A percentile compares a stretch with the other conserved stretches of the same genome.
phyloP scores from a whole-genome alignment of 2,888 invertebrate genomes.

The Protonemura montana region DNA sequence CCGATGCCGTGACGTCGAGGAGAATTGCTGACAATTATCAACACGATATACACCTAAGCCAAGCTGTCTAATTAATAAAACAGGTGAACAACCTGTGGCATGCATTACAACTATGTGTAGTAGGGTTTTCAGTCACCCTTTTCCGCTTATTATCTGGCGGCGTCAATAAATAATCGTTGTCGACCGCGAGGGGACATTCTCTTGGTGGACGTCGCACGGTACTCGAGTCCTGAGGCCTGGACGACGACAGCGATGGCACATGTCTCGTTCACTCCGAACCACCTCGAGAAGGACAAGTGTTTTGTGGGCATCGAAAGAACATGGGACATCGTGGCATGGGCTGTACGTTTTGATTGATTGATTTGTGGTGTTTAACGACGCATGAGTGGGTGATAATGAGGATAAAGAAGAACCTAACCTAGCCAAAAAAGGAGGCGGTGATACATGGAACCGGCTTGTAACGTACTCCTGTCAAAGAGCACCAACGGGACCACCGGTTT shows the following conservation, averaged over 20 bases:
- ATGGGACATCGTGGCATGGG: too few relatives aligned
- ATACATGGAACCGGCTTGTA: too few relatives aligned
- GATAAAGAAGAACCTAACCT: too few relatives aligned
- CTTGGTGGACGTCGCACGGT: neutral
- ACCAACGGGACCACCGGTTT: too few relatives aligned
- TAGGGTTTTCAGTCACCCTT: neutral
- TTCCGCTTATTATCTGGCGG: neutral
- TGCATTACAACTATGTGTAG: neutral
- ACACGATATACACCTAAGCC: constrained; percentile 7
- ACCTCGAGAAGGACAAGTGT: too few relatives aligned
- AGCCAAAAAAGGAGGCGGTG: too few relatives aligned
- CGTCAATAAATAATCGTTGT: neutral
- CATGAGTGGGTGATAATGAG: too few relatives aligned
- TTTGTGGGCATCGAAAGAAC: too few relatives aligned
- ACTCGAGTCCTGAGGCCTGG: neutral
- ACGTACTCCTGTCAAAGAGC: too few relatives aligned
- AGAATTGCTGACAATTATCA: neutral
- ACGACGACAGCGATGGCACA: neutral
- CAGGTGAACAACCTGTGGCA: constrained; percentile 4
- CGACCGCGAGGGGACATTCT: neutral
- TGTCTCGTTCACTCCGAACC: too few relatives aligned
- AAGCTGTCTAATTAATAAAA: neutral
- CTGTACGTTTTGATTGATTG: too few relatives aligned
- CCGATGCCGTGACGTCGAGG: neutral
- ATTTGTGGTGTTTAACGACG: too few relatives aligned